A percentile compares a stretch with the other conserved stretches of the same genome.
These are phyloP conservation scores for Periophthalmus magnuspinnatus DNA, from an alignment of 2,797 vertebrate species.

Conservation along the genomic window DNA sequence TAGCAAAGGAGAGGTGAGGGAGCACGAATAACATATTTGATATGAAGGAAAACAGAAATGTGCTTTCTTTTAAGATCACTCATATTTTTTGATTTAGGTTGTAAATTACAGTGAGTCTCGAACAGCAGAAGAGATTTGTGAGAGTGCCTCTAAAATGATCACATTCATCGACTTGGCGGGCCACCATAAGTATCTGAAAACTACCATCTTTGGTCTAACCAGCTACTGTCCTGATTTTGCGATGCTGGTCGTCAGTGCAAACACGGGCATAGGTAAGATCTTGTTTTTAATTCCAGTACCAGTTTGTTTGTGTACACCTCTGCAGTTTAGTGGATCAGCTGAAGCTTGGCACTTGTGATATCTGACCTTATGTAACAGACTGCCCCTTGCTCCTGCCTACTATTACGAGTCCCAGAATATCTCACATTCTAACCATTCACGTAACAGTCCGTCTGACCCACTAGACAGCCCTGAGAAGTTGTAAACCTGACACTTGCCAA, in stretches of 20 bases:
- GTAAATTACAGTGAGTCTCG: slow-evolving; percentile 97
- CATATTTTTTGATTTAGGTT: slow-evolving; percentile 74
- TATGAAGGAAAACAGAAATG: not conserved
- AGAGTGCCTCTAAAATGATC: slow-evolving; percentile 98
- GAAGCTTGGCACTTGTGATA: slow-evolving; percentile 35
- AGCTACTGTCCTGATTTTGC: slow-evolving; percentile 97
- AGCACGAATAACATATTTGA: not conserved
- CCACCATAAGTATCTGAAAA: slow-evolving; percentile 96
- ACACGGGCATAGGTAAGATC: slow-evolving; percentile 90
- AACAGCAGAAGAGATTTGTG: slow-evolving; percentile 95
- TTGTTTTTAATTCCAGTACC: not conserved
- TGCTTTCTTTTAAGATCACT: not conserved
- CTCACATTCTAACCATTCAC: slow-evolving; percentile 52
- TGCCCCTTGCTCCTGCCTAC: slow-evolving; percentile 10
- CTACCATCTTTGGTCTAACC: slow-evolving; percentile 96
- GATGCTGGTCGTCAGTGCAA: slow-evolving; percentile 95
- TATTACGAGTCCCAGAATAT: slow-evolving; percentile 48
- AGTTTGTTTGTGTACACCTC: slow-evolving; percentile 39
- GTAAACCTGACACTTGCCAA: slow-evolving; percentile 31
- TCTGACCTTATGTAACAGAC: slow-evolving; percentile 52
- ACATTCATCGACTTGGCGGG: slow-evolving; percentile 97
- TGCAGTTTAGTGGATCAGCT: slow-evolving; percentile 23
- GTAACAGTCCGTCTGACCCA: slow-evolving; percentile 27
- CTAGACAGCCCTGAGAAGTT: slow-evolving; percentile 3
- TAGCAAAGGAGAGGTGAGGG: slow-evolving; percentile 94